Evolutionary conservation across 2,888 invertebrate species (phyloP).

Genomic region (Aricia artaxerxes): DNA sequence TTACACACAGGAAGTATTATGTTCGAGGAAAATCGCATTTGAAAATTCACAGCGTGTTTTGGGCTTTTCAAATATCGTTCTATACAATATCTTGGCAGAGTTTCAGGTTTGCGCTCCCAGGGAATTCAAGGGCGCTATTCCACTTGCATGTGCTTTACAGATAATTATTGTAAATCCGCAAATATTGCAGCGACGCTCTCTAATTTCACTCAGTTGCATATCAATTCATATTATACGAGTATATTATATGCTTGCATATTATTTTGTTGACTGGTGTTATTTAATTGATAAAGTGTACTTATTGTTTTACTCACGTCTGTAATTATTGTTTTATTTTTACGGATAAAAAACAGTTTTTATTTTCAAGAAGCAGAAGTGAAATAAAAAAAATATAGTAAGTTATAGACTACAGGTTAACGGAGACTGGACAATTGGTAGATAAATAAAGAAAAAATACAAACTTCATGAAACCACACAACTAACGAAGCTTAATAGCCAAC

Average conservation of each 20-base stretch:
- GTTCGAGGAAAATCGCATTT: constrained; percentile 43
- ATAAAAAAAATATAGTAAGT: too few relatives aligned
- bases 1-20: constrained; percentile 43
- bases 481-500: neutral
- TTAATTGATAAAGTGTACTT: too few relatives aligned
- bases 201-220: neutral
- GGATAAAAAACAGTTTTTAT: too few relatives aligned
- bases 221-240: neutral
- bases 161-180: constrained; percentile 20
- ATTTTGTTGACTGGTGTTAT: too few relatives aligned
- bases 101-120: constrained; percentile 44
- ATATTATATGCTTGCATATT: too few relatives aligned
- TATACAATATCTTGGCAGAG: constrained; percentile 47
- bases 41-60: constrained; percentile 47
- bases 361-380: too few relatives aligned
- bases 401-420: too few relatives aligned
- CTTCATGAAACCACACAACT: neutral
- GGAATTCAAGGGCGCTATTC: constrained; percentile 40
- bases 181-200: neutral
- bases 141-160: neutral
- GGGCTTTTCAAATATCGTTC: constrained; percentile 46
- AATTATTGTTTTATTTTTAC: too few relatives aligned
- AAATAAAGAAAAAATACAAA: too few relatives aligned
- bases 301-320: too few relatives aligned
- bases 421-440: too few relatives aligned